phyloP scores from a whole-genome alignment of 2,113 vertebrate species.

The Erythrocercus mccallii region DNA sequence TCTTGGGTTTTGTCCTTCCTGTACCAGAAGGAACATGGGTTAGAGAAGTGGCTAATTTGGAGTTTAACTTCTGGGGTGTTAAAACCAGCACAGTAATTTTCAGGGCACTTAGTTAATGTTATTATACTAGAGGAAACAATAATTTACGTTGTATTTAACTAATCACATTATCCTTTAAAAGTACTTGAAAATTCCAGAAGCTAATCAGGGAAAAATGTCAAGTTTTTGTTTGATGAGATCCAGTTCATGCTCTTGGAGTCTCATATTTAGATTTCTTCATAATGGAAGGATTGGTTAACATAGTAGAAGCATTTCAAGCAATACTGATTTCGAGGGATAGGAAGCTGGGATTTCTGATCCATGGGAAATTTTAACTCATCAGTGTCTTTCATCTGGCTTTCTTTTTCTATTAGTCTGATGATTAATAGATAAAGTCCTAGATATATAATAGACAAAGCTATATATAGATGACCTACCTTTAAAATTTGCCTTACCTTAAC shows the following conservation, averaged over 20 bases:
- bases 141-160: neutral
- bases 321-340: neutral
- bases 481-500: neutral
- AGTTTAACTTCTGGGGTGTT: neutral
- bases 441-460: neutral
- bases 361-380: neutral
- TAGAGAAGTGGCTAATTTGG: neutral
- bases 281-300: neutral
- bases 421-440: neutral
- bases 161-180: neutral
- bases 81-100: neutral
- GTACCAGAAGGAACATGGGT: neutral
- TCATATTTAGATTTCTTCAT: neutral
- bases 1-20: neutral
- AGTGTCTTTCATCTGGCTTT: neutral
- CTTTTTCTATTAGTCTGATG: neutral
- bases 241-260: neutral
- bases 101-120: neutral
- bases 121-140: neutral
- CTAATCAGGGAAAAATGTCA: neutral
- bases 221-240: neutral
- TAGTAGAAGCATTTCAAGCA: neutral
- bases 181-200: neutral
- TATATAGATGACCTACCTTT: neutral
- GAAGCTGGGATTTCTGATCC: neutral